Base-by-base conservation (phyloP, 2,113 vertebrate species). In the Rousettus leschenaultii region DNA sequence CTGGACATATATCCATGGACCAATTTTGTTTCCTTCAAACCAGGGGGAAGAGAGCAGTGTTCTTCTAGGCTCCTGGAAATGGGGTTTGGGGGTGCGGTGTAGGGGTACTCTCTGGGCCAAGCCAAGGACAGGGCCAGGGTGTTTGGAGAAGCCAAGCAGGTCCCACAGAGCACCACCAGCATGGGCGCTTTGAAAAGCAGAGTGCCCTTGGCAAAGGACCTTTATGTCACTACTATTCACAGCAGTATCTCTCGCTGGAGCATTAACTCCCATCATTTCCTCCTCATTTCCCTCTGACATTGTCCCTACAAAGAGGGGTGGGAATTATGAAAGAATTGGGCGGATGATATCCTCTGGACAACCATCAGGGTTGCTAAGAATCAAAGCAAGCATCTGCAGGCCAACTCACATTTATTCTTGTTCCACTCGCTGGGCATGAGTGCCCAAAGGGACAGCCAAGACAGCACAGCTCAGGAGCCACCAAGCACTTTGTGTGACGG, bases 401-500 rank as follows among this genome's bases (percentile, higher is more conserved):
- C n/a, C 61, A 61, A 3, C 21, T 19, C 28, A 2, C 10, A 38
- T 53, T 45, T 38, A 35, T 65, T 73, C 35, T 35, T 66, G 40
- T 53, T 89, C 40, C 40, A 28, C 30, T 94, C 66, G 61, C 3
- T 9, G 19, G 6, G 22, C 1, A 0, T 14, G 53, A 45, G 16
- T 12, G 6, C 61, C 6, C 0, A 0, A 3, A 0, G 3, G 7
- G 15, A 35, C 3, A 7, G 40, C 3, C 11, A 33, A 18, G 79
- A 65, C 48, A 86, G 19, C 28, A n/a, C 13, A 0, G 1, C 11
- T 21, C 12, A 1, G 70, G 65, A 48, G 30, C 33, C 30, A 21
- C 30, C 2, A 0, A 3, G 51, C 0, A 0, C 14, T 45, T 8
- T 16, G 8, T 3, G 14, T 13, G 5, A 16, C 0, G 0, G 18